These are phyloP conservation scores for Cryptocephalus moraei DNA, from an alignment of 2,888 invertebrate species.

Conservation along the genomic window DNA sequence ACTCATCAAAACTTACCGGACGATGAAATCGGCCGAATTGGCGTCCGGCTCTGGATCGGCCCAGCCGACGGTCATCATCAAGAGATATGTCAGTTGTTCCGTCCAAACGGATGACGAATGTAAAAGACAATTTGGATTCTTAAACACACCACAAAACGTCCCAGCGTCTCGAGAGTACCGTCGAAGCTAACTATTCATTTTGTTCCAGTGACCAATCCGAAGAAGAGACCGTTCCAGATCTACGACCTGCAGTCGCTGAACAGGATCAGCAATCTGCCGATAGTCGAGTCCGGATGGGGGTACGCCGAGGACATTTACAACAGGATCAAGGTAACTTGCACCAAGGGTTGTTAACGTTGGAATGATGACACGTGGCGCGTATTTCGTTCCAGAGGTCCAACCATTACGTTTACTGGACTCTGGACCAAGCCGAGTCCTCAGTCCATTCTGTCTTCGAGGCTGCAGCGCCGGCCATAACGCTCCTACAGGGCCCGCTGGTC, in stretches of 20 bases:
- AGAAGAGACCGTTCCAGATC: conserved; percentile 16
- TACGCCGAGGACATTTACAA: conserved; percentile 66
- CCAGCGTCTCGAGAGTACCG: no score
- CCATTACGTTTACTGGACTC: conserved; percentile 63
- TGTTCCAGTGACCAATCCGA: conserved; percentile 20
- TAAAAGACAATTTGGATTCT: no score
- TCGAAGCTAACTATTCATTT: neutral
- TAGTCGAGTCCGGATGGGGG: conserved; percentile 68
- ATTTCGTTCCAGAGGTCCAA: conserved; percentile 49
- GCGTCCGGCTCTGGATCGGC: neutral
- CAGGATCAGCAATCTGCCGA: conserved; percentile 67
- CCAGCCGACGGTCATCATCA: conserved; percentile 9
- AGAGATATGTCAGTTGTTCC: conserved; percentile 13
- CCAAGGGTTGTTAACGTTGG: no score
- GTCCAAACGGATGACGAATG: conserved; percentile 13
- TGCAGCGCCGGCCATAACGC: conserved; percentile 61
- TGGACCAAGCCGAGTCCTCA: conserved; percentile 65
- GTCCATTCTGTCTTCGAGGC: conserved; percentile 61
- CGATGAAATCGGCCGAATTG: neutral
- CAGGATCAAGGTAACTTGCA: conserved; percentile 62
- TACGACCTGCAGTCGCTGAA: conserved; percentile 59
- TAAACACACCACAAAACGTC: no score
- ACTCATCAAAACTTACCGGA: neutral
- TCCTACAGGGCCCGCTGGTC: conserved; percentile 61
- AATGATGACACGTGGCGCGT: no score